A percentile compares a stretch with the other conserved stretches of the same genome.
These are phyloP conservation scores for Catocala nupta DNA, from an alignment of 2,888 invertebrate species.

Conservation along the genomic window DNA sequence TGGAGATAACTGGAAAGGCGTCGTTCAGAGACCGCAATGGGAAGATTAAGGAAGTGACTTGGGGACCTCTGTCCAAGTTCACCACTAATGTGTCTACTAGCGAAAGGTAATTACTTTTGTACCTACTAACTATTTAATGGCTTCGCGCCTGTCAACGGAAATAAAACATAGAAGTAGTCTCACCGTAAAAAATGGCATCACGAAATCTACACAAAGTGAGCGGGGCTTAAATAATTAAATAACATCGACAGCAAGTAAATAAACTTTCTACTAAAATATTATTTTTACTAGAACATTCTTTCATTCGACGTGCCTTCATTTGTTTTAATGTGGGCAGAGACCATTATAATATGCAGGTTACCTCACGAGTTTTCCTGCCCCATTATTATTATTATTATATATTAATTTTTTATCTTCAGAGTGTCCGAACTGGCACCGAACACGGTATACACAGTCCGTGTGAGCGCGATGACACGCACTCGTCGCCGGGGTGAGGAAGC, in stretches of 20 bases:
- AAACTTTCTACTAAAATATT: too few relatives aligned
- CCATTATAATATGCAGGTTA: too few relatives aligned
- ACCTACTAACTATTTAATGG: neutral
- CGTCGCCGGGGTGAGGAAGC: slow-evolving; percentile 91
- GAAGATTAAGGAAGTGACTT: slow-evolving; percentile 66
- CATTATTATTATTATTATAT: too few relatives aligned
- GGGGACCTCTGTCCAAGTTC: slow-evolving; percentile 78
- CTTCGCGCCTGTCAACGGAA: too few relatives aligned
- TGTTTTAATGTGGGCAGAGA: too few relatives aligned
- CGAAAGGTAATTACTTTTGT: slow-evolving; percentile 60
- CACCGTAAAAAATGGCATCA: too few relatives aligned
- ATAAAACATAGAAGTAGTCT: too few relatives aligned
- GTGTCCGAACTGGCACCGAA: slow-evolving; percentile 93
- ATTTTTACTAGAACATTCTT: too few relatives aligned
- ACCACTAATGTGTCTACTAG: slow-evolving; percentile 69
- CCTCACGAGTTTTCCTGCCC: too few relatives aligned
- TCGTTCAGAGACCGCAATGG: slow-evolving; percentile 82
- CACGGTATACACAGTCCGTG: slow-evolving; percentile 93
- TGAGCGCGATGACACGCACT: slow-evolving; percentile 92
- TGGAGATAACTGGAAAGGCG: slow-evolving; percentile 84
- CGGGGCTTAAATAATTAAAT: too few relatives aligned
- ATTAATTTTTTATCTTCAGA: slow-evolving; percentile 45
- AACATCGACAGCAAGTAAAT: neutral
- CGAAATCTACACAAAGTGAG: too few relatives aligned
- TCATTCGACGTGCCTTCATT: too few relatives aligned